Base-by-base conservation (phyloP, 2,113 vertebrate species). In the Platichthys flesus region DNA sequence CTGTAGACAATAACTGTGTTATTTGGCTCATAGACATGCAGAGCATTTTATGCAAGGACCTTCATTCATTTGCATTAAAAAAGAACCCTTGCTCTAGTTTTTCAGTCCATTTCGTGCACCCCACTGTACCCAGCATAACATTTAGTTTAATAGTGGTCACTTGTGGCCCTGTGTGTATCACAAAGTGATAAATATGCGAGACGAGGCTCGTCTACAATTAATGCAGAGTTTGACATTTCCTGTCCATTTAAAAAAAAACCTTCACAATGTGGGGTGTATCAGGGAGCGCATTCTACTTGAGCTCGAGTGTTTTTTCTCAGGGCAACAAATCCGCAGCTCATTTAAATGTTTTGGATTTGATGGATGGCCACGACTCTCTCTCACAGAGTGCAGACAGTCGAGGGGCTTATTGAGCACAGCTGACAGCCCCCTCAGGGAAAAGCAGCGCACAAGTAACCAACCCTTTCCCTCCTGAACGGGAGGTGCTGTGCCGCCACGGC, bases 351-450 rank as follows among this genome's bases (percentile, higher is more conserved):
- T 2, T 70, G 59, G 66, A 5, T 68, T 71, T 58, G 68, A 61
- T 15, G 3, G 55, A 67, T 26, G 21, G 18, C 24, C 15, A 20
- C 62, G 54, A 63, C 26, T 79, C 24, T 37, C 71, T 54, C 68
- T 37, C 51, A n/a, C 51, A 7, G 64, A 71, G 24, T 20, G 45
- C 55, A 56, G 67, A 76, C 75, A 87, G 65, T 35, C 20, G 82
- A 77, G 66, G 76, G 81, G 70, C 69, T 80, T 56, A 57, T 74
- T 85, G 66, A 79, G 77, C 24, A 49, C 62, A 57, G 49, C 49
- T 81, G 71, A 67, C 64, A 81, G 58, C 14, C 21, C 18, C 24
- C 26, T 26, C 40, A 9, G 54, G 49, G 28, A 13, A 62, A 66
- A 61, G 45, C 60, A 59, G 66, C 61, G 3, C n/a, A 35, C 26